These are phyloP conservation scores for Drosophila pegasa DNA, from an alignment of 2,888 invertebrate species.

Conservation along the genomic window DNA sequence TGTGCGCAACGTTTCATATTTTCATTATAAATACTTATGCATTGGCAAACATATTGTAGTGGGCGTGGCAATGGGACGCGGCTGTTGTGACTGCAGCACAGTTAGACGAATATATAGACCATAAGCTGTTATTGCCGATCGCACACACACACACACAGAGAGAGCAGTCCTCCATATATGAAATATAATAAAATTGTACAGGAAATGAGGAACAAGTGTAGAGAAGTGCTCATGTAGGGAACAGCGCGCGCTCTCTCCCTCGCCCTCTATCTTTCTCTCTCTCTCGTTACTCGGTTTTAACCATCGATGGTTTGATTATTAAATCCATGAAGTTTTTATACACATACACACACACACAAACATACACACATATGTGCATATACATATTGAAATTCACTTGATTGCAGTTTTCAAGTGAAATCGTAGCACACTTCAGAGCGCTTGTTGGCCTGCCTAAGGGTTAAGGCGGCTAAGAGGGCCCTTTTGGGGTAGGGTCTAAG, in stretches of 20 bases:
- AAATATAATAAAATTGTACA: slow-evolving; percentile 82
- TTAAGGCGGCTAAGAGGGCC: slow-evolving; percentile 23
- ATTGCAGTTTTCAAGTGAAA: slow-evolving; percentile 83
- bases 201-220: slow-evolving; percentile 80
- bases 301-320: slow-evolving; percentile 79
- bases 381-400: slow-evolving; percentile 82
- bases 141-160: slow-evolving; percentile 31
- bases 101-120: slow-evolving; percentile 16
- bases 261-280: slow-evolving; percentile 1
- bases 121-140: slow-evolving; percentile 53
- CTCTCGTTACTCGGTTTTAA: slow-evolving; percentile 57
- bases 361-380: slow-evolving; percentile 20
- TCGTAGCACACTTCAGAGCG: slow-evolving; percentile 77
- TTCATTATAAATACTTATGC: slow-evolving; percentile 68
- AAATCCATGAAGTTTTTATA: slow-evolving; percentile 82
- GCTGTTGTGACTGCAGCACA: slow-evolving; percentile 5
- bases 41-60: slow-evolving; percentile 39
- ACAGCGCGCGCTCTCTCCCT: not conserved
- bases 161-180: slow-evolving; percentile 59
- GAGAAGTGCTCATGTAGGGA: slow-evolving; percentile 40
- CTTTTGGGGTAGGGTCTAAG: not conserved
- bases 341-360: slow-evolving; percentile 44
- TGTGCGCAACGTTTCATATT: slow-evolving; percentile 71
- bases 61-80: not conserved
- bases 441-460: slow-evolving; percentile 77